Evolutionary conservation across 1,140 invertebrate species (phyloP), one percentile per base, ranked within the genome.

Genomic region (Drosophila tristis): DNA sequence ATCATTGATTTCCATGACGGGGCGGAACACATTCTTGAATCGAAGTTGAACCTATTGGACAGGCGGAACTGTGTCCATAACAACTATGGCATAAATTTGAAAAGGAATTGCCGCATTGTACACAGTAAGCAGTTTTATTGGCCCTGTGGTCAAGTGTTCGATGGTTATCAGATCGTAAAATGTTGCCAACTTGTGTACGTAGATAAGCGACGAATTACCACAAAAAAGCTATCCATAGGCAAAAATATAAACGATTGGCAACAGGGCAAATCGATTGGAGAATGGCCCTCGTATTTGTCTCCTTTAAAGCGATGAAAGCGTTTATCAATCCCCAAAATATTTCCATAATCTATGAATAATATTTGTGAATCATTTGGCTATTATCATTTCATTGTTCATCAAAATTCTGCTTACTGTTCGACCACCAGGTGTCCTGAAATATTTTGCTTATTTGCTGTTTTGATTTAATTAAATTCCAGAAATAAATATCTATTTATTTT

Each of bases 111-210:
- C 72, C 72, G 72, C 54, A 25, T 48, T 49, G 55, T 57, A 25
- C 20, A 42, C 16, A 53, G 8, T 31, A 13, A 39, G 35, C 35
- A 39, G n/a, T 23, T 54, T 74, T 58, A 56, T 53, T 65, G 26
- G 53, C 70, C 53, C 53, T 42, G 53, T 51, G 39, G 72, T 65
- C 61, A 74, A 74, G 50, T 75, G 72, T 57, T 54, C 20, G 29
- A 54, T 50, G 62, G 43, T 75, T 75, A 75, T 75, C 71, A 67
- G 51, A 75, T 61, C 67, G 29, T 71, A 71, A 71, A 71, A 20
- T 54, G 42, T 61, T 72, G 57, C 29, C 51, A 71, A 54, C 67
- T 49, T 70, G 51, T 70, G 16, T 58, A 44, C 25, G 23, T 70
- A 65, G 67, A 71, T 71, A 71, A 71, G 35, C 11, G 11, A 8